Conservation (phyloP, 2,888 invertebrate species). For the Troglohyphantes excavatus region DNA sequence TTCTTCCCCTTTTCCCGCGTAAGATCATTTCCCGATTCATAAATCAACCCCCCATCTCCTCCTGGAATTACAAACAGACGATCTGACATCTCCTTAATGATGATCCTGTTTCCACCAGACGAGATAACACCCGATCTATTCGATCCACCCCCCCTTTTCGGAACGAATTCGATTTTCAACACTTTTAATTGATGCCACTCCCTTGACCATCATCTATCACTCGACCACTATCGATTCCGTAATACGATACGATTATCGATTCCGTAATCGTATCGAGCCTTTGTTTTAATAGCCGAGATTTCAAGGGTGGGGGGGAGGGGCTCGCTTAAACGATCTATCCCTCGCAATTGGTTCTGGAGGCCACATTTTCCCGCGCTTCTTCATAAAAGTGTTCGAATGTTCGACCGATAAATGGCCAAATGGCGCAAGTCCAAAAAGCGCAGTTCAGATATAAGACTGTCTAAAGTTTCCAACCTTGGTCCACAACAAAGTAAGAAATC, state of each 20-base stretch:
- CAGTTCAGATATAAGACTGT: too few relatives aligned
- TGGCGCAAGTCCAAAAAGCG: too few relatives aligned
- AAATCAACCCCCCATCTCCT: slow-evolving; percentile 40
- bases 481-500: too few relatives aligned
- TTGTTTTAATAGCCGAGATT: slow-evolving; percentile 4
- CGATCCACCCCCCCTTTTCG: not conserved
- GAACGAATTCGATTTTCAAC: slow-evolving; percentile 76
- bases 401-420: too few relatives aligned
- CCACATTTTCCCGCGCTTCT: too few relatives aligned
- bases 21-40: slow-evolving; percentile 65
- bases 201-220: slow-evolving; percentile 73
- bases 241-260: slow-evolving; percentile 75
- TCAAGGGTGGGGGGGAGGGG: too few relatives aligned
- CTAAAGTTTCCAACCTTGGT: too few relatives aligned
- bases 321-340: not conserved
- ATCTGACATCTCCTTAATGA: slow-evolving; percentile 76
- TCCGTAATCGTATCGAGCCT: slow-evolving; percentile 77
- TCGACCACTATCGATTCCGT: slow-evolving; percentile 49
- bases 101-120: slow-evolving; percentile 46
- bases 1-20: not conserved
- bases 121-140: not conserved
- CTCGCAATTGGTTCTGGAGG: too few relatives aligned
- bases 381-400: too few relatives aligned
- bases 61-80: slow-evolving; percentile 69
- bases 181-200: slow-evolving; percentile 75